Evolutionary conservation across 2,113 vertebrate genomes (phyloP).

Genomic region (Rhinolophus sinicus): DNA sequence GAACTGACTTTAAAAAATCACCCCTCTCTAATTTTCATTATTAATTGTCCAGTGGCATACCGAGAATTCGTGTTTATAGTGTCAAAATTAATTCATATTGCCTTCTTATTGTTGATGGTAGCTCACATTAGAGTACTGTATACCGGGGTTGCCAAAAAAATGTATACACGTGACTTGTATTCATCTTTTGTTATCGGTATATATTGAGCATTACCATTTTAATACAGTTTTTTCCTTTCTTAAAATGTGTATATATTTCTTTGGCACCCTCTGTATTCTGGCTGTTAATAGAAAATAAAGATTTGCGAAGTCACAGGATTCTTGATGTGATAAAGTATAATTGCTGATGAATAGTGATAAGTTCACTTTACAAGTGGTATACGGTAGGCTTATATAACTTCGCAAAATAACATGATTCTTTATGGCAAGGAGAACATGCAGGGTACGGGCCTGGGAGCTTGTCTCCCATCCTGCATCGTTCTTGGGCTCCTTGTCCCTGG

Average conservation of each 20-base stretch:
- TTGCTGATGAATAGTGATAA: not conserved
- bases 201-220: no score
- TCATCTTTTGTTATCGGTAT: no score
- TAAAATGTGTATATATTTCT: no score
- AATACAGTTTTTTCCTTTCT: no score
- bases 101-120: not conserved
- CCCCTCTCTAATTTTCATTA: conserved; percentile 4
- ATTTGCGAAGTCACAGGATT: not conserved
- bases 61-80: conserved; percentile 11
- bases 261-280: not conserved
- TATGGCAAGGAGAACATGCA: not conserved
- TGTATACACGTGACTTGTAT: no score
- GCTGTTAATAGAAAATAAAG: conserved; percentile 24
- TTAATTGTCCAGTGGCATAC: not conserved
- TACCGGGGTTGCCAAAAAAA: no score
- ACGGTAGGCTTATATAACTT: not conserved
- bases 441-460: not conserved
- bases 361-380: not conserved
- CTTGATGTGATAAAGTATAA: not conserved
- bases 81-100: conserved; percentile 1
- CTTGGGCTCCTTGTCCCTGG: not conserved
- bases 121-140: not conserved
- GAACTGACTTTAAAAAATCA: conserved; percentile 33
- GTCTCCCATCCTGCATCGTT: not conserved
- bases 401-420: not conserved